These are phyloP conservation scores for Pseudopleuronectes americanus DNA, from an alignment of 2,797 vertebrate genomes.

Conservation along the genomic window DNA sequence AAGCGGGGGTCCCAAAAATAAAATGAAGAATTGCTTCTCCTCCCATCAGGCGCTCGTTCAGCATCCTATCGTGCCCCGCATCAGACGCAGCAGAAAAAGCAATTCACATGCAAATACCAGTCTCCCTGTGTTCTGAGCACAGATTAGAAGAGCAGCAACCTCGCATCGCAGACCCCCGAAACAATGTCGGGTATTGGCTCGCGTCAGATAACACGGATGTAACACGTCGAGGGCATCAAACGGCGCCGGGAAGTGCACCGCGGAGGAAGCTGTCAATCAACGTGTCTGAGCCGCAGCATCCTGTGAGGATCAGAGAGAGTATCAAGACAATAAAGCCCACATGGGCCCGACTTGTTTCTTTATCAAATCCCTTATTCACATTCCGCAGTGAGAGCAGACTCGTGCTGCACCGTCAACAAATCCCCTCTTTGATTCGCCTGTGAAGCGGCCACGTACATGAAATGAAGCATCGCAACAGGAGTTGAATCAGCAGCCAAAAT, in stretches of 20 bases:
- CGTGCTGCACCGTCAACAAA: conserved; percentile 42
- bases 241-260: conserved; percentile 29
- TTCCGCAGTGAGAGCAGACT: conserved; percentile 32
- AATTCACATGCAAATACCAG: conserved; percentile 78
- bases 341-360: too few relatives aligned
- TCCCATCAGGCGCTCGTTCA: conserved; percentile 42
- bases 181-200: conserved; percentile 56
- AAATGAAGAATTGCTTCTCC: conserved; percentile 12
- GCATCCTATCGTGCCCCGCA: conserved; percentile 60
- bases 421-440: conserved; percentile 28
- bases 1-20: background rate
- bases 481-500: conserved; percentile 55
- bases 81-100: conserved; percentile 73
- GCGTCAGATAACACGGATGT: conserved; percentile 63
- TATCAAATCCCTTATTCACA: conserved; percentile 17
- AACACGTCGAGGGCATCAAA: conserved; percentile 57
- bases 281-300: conserved; percentile 47
- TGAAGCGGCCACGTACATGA: conserved; percentile 34
- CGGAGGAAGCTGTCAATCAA: conserved; percentile 63
- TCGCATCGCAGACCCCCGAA: conserved; percentile 62
- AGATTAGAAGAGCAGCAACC: conserved; percentile 71
- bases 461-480: conserved; percentile 47
- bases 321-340: background rate
- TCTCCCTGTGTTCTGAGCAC: conserved; percentile 53
- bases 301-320: conserved; percentile 56